Evolutionary conservation across 2,888 invertebrate genomes (phyloP), one percentile per base, ranked within the genome.

Genomic region (Steinernema carpocapsae): DNA sequence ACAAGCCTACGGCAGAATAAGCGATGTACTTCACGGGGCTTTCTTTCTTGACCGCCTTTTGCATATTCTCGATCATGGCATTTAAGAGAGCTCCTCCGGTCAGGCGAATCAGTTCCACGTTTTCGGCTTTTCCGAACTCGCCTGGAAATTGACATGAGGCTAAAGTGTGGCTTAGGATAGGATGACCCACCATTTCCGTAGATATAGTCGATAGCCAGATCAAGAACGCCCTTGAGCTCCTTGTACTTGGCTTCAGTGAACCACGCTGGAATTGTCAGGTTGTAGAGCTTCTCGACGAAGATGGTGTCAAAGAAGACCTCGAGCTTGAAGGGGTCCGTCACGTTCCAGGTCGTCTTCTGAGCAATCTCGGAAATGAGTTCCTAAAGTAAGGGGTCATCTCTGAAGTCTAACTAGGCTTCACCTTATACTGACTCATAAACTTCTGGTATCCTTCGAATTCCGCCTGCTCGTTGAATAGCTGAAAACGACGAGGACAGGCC

Each of bases 61-160:
- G 52, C 52, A 77, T 45, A 42, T 77, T 75, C 14, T 45, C 32
- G 51, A 77, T 45, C 77, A 75, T 72, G 46, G 75, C 77, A n/a
- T 77, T 73, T 2, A 77, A 46, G 6, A 77, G 70, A 48, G 73
- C 72, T 29, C 77, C 77, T 12, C 46, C 75, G 10, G 46, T 42
- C 0, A 77, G 74, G n/a, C 22, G 46, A n/a, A 77, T 59, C 12
- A 77, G 37, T 29, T 75, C 77, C 0, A 51, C 71, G 46, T 76
- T 71, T 37, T 75, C 75, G 0, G 51, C 32, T 14, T 72, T 56
- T 14, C 72, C 75, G 71, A 77, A 77, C 3, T 72, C 77, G 51
- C 75, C 77, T 72, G 46, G 37, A 22, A 37, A 19, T 37, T n/a
- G n/a, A n/a, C n/a, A n/a, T n/a, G n/a, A n/a, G n/a, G n/a, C n/a